These are phyloP conservation scores for Hipparchia semele DNA, from an alignment of 2,888 invertebrate species.

Conservation along the genomic window DNA sequence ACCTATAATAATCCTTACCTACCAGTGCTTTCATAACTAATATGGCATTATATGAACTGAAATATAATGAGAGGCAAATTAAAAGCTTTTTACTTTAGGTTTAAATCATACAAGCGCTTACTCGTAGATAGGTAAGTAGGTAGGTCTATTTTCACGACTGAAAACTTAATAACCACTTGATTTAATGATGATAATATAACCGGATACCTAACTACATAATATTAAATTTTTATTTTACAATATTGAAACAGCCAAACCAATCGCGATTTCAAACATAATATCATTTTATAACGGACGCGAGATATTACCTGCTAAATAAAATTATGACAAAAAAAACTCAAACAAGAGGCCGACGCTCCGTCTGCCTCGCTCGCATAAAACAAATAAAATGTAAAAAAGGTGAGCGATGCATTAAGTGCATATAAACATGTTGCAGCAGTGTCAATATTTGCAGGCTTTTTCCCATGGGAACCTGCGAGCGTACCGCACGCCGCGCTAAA, in stretches of 20 bases:
- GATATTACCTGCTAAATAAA: conserved; percentile 70
- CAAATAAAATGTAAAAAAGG: conserved; percentile 81
- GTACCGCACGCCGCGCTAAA: conserved; percentile 64
- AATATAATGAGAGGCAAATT: too few relatives aligned
- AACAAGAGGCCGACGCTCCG: conserved; percentile 74
- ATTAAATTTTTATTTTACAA: neutral
- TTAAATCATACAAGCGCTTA: too few relatives aligned
- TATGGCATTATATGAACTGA: too few relatives aligned
- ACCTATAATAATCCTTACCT: too few relatives aligned
- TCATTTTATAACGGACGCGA: conserved; percentile 60
- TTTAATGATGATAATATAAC: neutral
- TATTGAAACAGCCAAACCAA: conserved; percentile 30
- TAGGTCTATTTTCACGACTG: too few relatives aligned
- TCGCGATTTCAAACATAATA: conserved; percentile 49
- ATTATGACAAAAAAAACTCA: conserved; percentile 75
- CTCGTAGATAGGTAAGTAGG: too few relatives aligned
- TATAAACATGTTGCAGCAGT: conserved; percentile 81
- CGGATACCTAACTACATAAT: neutral
- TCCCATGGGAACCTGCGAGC: conserved; percentile 77
- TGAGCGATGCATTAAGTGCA: conserved; percentile 82
- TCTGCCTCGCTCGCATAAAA: conserved; percentile 73
- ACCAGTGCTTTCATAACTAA: too few relatives aligned
- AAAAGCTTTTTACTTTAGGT: too few relatives aligned
- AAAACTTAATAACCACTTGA: too few relatives aligned
- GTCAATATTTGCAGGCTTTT: conserved; percentile 80